Evolutionary conservation across 92 coral and sea anemone genomes (phyloP).

Genomic region (Parazoanthus darwini): DNA sequence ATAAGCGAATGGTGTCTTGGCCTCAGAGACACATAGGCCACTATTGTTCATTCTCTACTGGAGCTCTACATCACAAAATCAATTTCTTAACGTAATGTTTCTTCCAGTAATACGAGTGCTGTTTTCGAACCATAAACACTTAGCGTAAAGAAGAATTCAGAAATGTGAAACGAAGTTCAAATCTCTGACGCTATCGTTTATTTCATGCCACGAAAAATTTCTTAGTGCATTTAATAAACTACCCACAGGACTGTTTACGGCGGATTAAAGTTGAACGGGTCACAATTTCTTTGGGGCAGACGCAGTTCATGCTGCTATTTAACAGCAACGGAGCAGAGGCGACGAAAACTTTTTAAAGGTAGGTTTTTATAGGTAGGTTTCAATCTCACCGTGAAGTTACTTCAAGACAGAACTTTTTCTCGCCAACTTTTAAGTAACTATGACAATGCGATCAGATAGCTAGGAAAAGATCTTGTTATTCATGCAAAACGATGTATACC

Average conservation of each 20-base stretch:
- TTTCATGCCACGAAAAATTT: constrained; percentile 15
- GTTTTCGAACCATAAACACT: not conserved
- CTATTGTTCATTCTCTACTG: not conserved
- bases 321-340: not conserved
- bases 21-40: not conserved
- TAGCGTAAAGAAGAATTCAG: not conserved
- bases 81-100: constrained; percentile 1
- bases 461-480: not conserved
- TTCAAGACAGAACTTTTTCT: not conserved
- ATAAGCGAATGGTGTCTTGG: not conserved
- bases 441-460: not conserved
- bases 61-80: not conserved
- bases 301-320: not conserved
- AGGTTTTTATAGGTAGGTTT: not conserved
- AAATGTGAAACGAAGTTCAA: not conserved
- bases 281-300: not conserved
- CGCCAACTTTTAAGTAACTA: not conserved
- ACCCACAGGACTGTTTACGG: not conserved
- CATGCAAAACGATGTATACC: not conserved
- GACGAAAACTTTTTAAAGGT: not conserved
- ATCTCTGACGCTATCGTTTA: not conserved
- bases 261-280: not conserved
- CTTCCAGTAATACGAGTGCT: not conserved
- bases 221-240: not conserved
- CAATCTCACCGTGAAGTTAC: not conserved